Evolutionary conservation across 2,888 invertebrate genomes (phyloP).

Genomic region (Ichneumoninae sp.): DNA sequence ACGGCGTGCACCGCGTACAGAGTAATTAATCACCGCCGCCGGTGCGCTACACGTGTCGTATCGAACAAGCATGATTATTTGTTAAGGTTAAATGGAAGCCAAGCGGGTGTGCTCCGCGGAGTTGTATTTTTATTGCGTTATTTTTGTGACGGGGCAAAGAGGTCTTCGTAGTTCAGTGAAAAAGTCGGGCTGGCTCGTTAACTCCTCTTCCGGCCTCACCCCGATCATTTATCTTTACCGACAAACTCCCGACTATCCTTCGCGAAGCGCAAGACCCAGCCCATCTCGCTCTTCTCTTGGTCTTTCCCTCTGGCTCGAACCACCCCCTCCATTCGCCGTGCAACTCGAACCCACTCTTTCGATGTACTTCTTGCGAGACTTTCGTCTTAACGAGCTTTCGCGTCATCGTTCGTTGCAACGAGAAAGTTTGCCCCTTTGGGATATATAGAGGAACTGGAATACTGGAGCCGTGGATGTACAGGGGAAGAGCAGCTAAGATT

Average conservation of each 20-base stretch:
- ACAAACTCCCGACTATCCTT: conserved; percentile 58
- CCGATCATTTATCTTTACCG: conserved; percentile 68
- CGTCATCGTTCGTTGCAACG: conserved; percentile 61
- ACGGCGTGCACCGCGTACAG: neutral
- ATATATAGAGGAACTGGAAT: conserved; percentile 15
- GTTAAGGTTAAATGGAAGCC: conserved; percentile 6
- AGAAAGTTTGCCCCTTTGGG: conserved; percentile 62
- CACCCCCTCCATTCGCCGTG: neutral
- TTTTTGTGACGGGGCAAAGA: conserved; percentile 33
- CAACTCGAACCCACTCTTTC: conserved; percentile 25
- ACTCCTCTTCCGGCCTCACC: conserved; percentile 61
- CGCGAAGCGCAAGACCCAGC: conserved; percentile 14
- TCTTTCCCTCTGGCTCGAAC: conserved; percentile 5
- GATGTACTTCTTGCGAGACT: conserved; percentile 51
- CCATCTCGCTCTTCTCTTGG: conserved; percentile 20
- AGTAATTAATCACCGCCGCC: conserved; percentile 12
- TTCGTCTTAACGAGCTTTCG: conserved; percentile 65
- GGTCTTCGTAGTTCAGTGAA: conserved; percentile 35
- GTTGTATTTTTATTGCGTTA: conserved; percentile 46
- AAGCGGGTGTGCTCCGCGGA: neutral
- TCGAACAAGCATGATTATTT: conserved; percentile 25
- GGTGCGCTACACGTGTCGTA: neutral
- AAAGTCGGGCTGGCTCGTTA: conserved; percentile 68
- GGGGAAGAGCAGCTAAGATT: conserved; percentile 54
- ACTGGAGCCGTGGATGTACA: conserved; percentile 19